A percentile compares a stretch with the other conserved stretches of the same genome.
Evolutionary conservation across 2,797 vertebrate species (phyloP).

Genomic region (Ptychobarbus kaznakovi): DNA sequence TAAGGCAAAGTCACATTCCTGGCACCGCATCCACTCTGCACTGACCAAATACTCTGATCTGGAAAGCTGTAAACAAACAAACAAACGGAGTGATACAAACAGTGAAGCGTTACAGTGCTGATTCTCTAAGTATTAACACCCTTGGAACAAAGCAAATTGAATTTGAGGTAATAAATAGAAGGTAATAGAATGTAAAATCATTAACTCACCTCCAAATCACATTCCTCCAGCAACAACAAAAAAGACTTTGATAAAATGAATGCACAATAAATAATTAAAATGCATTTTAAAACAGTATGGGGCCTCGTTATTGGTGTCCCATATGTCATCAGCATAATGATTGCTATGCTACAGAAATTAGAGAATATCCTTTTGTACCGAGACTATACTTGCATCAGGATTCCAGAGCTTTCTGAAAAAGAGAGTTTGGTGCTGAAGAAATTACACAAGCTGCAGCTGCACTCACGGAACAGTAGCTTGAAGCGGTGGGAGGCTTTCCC

Average conservation of each 20-base stretch:
- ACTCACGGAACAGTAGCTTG: constrained; percentile 59
- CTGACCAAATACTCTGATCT: constrained; percentile 3
- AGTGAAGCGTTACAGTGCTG: neutral
- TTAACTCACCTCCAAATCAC: neutral
- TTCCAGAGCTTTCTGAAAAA: constrained; percentile 15
- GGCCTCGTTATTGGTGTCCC: neutral
- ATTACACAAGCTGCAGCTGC: constrained; percentile 51
- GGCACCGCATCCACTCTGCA: neutral
- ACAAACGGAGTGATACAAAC: neutral
- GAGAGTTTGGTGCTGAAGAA: constrained; percentile 32
- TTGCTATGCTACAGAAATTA: neutral
- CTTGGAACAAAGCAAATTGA: neutral
- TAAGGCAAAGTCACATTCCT: constrained; percentile 9
- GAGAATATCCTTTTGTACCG: neutral
- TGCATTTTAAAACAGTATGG: constrained; percentile 7
- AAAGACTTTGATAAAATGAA: neutral
- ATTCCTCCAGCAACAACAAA: neutral
- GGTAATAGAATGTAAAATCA: neutral
- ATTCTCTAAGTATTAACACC: neutral
- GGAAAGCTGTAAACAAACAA: constrained; percentile 4
- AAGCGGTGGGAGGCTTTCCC: constrained; percentile 62
- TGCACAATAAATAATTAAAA: constrained; percentile 15
- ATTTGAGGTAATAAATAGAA: neutral
- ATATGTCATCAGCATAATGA: neutral
- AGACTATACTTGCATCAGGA: neutral